phyloP scores from a whole-genome alignment of 2,888 invertebrate species.

The Coleophora flavipennella region DNA sequence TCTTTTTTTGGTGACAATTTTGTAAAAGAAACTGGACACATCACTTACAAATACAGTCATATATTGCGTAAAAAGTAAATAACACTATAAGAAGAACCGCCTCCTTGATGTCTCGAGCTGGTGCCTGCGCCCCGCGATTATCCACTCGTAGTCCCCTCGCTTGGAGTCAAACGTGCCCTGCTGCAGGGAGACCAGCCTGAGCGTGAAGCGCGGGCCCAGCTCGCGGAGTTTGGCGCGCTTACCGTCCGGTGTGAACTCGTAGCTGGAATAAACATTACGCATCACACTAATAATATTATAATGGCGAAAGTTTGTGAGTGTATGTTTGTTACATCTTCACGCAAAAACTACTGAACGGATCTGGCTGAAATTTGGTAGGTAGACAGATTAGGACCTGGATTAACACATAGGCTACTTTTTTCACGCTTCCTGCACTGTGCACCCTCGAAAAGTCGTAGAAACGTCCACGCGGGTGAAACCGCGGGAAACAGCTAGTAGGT shows the following conservation, averaged over 20 bases:
- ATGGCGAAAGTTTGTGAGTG: too few species aligned
- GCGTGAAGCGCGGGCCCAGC: slow-evolving; percentile 97
- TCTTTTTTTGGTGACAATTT: too few species aligned
- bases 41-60: slow-evolving; percentile 5
- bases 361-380: too few species aligned
- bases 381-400: too few species aligned
- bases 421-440: too few species aligned
- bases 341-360: too few species aligned
- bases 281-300: too few species aligned
- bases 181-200: slow-evolving; percentile 92
- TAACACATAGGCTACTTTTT: too few species aligned
- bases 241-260: slow-evolving; percentile 89
- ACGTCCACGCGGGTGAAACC: too few species aligned
- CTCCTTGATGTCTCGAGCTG: slow-evolving; percentile 94
- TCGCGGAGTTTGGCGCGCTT: slow-evolving; percentile 86
- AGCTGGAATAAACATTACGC: slow-evolving; percentile 70
- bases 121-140: slow-evolving; percentile 90
- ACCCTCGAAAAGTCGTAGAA: too few species aligned
- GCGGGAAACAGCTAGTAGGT: too few species aligned
- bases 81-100: slow-evolving; percentile 87
- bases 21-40: slow-evolving; percentile 11
- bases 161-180: slow-evolving; percentile 98
- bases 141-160: slow-evolving; percentile 97
- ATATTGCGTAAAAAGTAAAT: background rate
- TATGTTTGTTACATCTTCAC: too few species aligned